Evolutionary conservation across 2,113 vertebrate species (phyloP).

Genomic region (Notarius lentiginosus): DNA sequence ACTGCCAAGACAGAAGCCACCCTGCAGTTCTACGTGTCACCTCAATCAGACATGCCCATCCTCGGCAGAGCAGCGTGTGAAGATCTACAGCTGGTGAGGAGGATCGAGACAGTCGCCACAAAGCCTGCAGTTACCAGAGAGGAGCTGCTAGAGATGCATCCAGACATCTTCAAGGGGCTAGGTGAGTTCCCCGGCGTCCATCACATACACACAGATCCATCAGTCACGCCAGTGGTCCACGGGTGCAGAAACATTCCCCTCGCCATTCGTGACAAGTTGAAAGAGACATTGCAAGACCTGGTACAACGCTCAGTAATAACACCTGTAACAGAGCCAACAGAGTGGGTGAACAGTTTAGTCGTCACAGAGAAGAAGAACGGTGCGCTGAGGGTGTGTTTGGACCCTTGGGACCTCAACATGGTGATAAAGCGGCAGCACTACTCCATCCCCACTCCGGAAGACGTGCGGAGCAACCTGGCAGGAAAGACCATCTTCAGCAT

Average conservation of each 20-base stretch:
- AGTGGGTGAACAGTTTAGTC: no score
- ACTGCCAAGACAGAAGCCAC: background rate
- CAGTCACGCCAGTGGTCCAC: no score
- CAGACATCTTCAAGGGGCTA: no score
- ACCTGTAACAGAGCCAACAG: no score
- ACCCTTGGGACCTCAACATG: slow-evolving; percentile 52
- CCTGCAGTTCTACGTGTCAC: background rate
- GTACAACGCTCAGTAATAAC: no score
- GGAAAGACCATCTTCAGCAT: slow-evolving; percentile 52
- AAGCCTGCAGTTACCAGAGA: no score
- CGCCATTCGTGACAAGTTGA: background rate
- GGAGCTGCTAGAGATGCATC: no score
- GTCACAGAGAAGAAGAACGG: slow-evolving; percentile 26
- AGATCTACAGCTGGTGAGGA: background rate
- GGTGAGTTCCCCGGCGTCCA: no score
- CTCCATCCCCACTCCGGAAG: slow-evolving; percentile 57
- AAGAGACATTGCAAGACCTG: background rate
- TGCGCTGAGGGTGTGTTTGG: slow-evolving; percentile 27
- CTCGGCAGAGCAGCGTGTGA: slow-evolving; percentile 24
- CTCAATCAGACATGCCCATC: background rate
- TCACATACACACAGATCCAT: no score
- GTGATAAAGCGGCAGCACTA: slow-evolving; percentile 43
- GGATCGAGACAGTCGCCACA: no score
- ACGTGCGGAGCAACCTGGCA: no score
- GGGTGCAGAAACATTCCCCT: no score